Evolutionary conservation across 2,113 vertebrate species (phyloP).

Genomic region (Lophochroa leadbeateri): DNA sequence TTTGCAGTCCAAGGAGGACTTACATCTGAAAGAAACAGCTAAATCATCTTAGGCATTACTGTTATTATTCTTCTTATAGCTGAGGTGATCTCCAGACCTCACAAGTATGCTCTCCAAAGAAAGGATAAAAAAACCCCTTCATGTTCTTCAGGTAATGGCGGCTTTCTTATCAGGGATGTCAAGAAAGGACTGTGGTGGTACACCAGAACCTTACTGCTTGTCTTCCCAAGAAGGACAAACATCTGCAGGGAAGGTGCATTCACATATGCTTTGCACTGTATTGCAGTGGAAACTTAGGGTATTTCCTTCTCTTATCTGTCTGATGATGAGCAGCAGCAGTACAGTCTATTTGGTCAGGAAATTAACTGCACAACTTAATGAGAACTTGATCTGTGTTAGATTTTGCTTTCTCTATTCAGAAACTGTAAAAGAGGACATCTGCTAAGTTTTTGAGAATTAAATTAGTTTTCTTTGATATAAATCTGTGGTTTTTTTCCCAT

Average conservation of each 20-base stretch:
- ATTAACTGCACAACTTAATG: not conserved
- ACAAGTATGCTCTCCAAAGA: not conserved
- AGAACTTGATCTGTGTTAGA: not conserved
- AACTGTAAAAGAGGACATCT: not conserved
- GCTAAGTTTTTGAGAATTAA: not conserved
- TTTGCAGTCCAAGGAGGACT: not conserved
- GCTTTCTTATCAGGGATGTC: not conserved
- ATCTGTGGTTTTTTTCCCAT: not conserved
- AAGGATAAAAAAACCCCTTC: not conserved
- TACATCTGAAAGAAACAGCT: not conserved
- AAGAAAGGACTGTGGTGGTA: not conserved
- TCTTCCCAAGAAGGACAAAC: not conserved
- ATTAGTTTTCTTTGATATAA: not conserved
- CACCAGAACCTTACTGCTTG: not conserved
- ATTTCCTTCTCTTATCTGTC: not conserved
- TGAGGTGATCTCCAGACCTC: not conserved
- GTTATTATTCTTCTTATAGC: not conserved
- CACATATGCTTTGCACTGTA: not conserved
- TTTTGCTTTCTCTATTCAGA: not conserved
- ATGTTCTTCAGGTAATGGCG: not conserved
- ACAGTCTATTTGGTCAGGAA: not conserved
- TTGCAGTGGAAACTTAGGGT: not conserved
- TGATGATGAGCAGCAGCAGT: not conserved
- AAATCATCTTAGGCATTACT: not conserved
- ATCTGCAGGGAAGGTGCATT: not conserved